A percentile compares a stretch with the other conserved stretches of the same genome.
Conservation (phyloP, 2,888 invertebrate species). For the Seira ritae region DNA sequence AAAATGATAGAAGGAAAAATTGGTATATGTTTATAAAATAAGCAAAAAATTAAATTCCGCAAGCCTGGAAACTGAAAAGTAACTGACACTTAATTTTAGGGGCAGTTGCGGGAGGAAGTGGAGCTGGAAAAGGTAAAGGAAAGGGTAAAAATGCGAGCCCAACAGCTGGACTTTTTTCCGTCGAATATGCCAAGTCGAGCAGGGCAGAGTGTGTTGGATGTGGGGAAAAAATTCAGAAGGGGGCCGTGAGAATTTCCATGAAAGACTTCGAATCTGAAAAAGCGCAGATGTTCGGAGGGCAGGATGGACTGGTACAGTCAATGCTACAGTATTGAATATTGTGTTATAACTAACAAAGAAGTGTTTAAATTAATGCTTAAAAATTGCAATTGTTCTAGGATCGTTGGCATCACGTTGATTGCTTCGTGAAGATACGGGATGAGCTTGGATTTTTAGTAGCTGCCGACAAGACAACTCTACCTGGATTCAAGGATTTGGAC, state of each 20-base stretch:
- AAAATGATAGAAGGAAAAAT: conserved; percentile 83
- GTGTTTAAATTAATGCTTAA: too few relatives aligned
- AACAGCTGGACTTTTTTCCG: conserved; percentile 77
- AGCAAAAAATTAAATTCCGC: conserved; percentile 1
- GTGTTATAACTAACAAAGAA: too few relatives aligned
- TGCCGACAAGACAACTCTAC: conserved; percentile 81
- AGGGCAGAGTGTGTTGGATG: conserved; percentile 82
- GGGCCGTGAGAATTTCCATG: conserved; percentile 86
- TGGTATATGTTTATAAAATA: conserved; percentile 77
- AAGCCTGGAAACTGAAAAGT: not conserved
- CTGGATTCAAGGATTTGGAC: conserved; percentile 84
- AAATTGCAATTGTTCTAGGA: conserved; percentile 75
- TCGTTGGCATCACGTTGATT: conserved; percentile 93
- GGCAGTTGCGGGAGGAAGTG: conserved; percentile 74
- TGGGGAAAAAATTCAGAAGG: conserved; percentile 89
- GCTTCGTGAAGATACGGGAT: conserved; percentile 86
- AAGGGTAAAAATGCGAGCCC: conserved; percentile 74
- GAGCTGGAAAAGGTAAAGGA: conserved; percentile 76
- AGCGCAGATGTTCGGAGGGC: conserved; percentile 88
- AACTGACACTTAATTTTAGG: not conserved
- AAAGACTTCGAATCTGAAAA: conserved; percentile 89
- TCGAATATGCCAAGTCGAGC: conserved; percentile 92
- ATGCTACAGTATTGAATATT: too few relatives aligned
- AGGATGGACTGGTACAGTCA: conserved; percentile 75
- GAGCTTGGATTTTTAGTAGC: conserved; percentile 83